Evolutionary conservation across 1,140 invertebrate species (phyloP).

Genomic region (Aphis craccivora): DNA sequence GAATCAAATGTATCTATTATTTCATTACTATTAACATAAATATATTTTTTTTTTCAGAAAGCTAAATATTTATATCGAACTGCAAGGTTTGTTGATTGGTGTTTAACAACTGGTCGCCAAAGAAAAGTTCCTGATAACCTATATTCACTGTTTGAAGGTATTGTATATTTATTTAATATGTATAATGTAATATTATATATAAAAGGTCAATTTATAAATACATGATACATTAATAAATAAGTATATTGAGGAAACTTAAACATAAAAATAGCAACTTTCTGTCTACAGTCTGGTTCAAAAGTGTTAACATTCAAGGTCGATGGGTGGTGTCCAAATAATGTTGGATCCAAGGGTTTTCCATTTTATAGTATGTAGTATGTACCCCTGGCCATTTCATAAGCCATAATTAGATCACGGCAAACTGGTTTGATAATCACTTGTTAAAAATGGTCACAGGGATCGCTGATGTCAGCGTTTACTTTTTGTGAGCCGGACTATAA

Average conservation of each 20-base stretch:
- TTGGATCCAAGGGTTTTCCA: no score
- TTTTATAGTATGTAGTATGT: no score
- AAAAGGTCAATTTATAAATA: background rate
- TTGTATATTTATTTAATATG: conserved; percentile 27
- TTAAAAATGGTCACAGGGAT: no score
- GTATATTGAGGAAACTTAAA: background rate
- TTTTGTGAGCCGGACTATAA: no score
- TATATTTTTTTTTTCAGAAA: conserved; percentile 66
- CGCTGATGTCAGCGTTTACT: no score
- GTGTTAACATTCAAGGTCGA: no score
- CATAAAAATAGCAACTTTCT: background rate
- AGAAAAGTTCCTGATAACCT: conserved; percentile 78
- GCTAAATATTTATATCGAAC: conserved; percentile 78
- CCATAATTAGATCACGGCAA: no score
- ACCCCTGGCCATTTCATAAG: no score
- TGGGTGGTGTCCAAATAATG: no score
- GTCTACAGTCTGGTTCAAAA: no score
- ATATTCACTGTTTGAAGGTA: conserved; percentile 87
- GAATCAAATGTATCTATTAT: background rate
- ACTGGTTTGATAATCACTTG: no score
- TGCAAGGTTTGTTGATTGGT: conserved; percentile 85
- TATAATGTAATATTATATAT: background rate
- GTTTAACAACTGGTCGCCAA: conserved; percentile 76
- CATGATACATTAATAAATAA: background rate
- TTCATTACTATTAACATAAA: background rate